Percentiles rank a stretch among this genome's conserved stretches.
These are phyloP conservation scores for Electrophaes corylata DNA, from an alignment of 2,888 invertebrate genomes.

Conservation along the genomic window DNA sequence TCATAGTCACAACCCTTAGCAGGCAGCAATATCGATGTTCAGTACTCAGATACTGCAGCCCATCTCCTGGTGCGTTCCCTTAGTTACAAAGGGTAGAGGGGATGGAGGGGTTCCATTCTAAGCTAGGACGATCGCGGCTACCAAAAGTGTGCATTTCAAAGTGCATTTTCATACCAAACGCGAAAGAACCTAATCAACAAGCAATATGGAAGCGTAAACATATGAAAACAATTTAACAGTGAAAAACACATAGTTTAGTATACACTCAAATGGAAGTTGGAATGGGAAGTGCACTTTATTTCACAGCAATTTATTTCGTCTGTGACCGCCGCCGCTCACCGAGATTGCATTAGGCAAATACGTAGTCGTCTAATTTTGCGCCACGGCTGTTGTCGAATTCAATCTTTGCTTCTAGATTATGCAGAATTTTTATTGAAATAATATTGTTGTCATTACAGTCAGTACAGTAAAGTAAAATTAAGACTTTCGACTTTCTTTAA, in stretches of 20 bases:
- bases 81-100: too few species aligned
- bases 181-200: background rate
- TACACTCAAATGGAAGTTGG: slow-evolving; percentile 13
- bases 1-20: too few species aligned
- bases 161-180: background rate
- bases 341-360: slow-evolving; percentile 64
- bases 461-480: too few species aligned
- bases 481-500: too few species aligned
- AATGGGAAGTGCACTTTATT: slow-evolving; percentile 51
- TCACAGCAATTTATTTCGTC: slow-evolving; percentile 65
- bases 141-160: background rate
- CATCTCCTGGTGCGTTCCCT: too few species aligned
- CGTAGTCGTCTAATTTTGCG: slow-evolving; percentile 45
- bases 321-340: slow-evolving; percentile 50
- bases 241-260: slow-evolving; percentile 10
- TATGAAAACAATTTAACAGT: slow-evolving; percentile 15
- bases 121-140: too few species aligned
- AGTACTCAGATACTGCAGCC: too few species aligned
- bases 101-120: too few species aligned
- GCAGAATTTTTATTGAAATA: background rate
- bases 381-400: slow-evolving; percentile 27
- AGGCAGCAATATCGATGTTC: too few species aligned
- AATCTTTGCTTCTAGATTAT: slow-evolving; percentile 16
- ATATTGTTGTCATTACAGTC: background rate
- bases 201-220: slow-evolving; percentile 8